Conservation (phyloP, 2,888 invertebrate genomes). For the Sphaerophoria taeniata region DNA sequence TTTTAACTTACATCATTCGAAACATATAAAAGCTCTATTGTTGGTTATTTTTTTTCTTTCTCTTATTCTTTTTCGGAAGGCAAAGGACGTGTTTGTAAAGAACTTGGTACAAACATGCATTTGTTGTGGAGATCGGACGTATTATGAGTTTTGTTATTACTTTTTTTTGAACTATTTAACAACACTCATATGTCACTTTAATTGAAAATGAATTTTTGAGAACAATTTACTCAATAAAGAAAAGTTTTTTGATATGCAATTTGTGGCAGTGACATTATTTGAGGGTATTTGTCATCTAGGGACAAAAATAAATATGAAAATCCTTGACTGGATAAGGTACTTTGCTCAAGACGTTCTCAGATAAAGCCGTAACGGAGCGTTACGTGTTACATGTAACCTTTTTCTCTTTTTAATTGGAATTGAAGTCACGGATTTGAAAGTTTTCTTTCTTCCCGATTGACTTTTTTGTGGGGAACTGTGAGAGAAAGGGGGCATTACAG, state of each 20-base stretch:
- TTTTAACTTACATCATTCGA: slow-evolving; percentile 45
- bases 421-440: too few species aligned
- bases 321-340: too few species aligned
- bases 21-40: not conserved
- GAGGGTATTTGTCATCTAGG: not conserved
- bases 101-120: not conserved
- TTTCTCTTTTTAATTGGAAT: too few species aligned
- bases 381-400: too few species aligned
- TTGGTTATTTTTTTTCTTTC: not conserved
- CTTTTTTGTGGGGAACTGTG: too few species aligned
- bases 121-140: slow-evolving; percentile 26
- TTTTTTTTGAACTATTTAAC: slow-evolving; percentile 29
- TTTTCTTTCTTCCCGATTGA: too few species aligned
- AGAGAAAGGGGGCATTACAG: too few species aligned
- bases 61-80: not conserved
- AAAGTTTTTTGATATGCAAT: not conserved
- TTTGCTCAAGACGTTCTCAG: too few species aligned
- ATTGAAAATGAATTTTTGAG: slow-evolving; percentile 12
- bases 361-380: too few species aligned
- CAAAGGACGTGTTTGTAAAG: slow-evolving; percentile 16
- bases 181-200: slow-evolving; percentile 15
- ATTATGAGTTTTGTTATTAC: slow-evolving; percentile 64
- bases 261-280: not conserved
- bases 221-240: not conserved
- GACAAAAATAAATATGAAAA: too few species aligned